These are phyloP conservation scores for Halocaridina rubra DNA, from an alignment of 2,888 invertebrate genomes.

Conservation along the genomic window DNA sequence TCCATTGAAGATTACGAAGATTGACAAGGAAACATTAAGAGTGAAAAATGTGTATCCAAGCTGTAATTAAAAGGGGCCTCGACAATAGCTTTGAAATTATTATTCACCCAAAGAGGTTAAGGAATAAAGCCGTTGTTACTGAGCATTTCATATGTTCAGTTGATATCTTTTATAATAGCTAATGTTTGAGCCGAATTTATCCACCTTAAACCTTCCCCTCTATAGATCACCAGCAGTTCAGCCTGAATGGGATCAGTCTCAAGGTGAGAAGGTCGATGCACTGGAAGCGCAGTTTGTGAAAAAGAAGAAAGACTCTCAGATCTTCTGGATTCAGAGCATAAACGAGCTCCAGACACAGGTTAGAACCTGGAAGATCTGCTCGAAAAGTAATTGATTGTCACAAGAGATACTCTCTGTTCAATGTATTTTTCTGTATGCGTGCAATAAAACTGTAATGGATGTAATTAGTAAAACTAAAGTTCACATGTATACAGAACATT, in stretches of 20 bases:
- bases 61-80: too few species aligned
- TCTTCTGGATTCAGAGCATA: conserved; percentile 53
- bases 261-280: conserved; percentile 1
- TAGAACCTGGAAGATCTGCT: conserved; percentile 5
- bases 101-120: too few species aligned
- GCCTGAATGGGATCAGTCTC: conserved; percentile 12
- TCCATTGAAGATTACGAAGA: too few species aligned
- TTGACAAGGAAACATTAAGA: too few species aligned
- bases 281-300: conserved; percentile 35
- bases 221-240: conserved; percentile 39
- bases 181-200: neutral
- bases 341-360: conserved; percentile 54
- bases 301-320: conserved; percentile 42
- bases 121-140: too few species aligned
- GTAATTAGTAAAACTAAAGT: too few species aligned
- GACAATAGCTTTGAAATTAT: too few species aligned
- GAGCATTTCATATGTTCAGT: too few species aligned
- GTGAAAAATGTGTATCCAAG: too few species aligned
- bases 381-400: too few species aligned
- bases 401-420: too few species aligned
- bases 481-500: neutral
- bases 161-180: too few species aligned
- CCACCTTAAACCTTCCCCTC: conserved; percentile 24
- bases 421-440: conserved; percentile 7
- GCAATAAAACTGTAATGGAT: neutral